phyloP scores from a whole-genome alignment of 2,113 vertebrate species.

The Pimephales promelas region DNA sequence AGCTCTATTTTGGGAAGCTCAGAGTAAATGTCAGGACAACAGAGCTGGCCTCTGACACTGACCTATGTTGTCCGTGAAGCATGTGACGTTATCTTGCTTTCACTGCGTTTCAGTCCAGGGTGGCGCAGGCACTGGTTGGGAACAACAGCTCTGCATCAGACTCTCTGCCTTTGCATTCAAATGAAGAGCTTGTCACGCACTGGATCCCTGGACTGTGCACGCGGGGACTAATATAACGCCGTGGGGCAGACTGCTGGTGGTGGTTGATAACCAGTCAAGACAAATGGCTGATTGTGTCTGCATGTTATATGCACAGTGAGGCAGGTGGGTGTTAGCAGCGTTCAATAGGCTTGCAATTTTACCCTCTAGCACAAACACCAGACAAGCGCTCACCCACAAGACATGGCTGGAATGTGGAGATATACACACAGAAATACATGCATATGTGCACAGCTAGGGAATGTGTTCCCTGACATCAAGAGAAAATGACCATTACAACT shows the following conservation, averaged over 20 bases:
- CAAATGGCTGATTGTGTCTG: conserved; percentile 47
- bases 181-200: conserved; percentile 43
- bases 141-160: not conserved
- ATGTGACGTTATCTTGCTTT: conserved; percentile 28
- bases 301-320: conserved; percentile 38
- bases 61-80: conserved; percentile 1
- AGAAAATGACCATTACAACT: conserved; percentile 57
- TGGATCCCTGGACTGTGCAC: conserved; percentile 3
- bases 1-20: conserved; percentile 28
- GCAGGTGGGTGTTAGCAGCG: conserved; percentile 30
- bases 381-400: conserved; percentile 6
- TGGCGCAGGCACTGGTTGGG: conserved; percentile 1
- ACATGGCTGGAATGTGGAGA: conserved; percentile 7
- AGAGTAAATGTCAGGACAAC: conserved; percentile 10
- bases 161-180: conserved; percentile 21
- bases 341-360: conserved; percentile 43
- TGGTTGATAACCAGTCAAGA: conserved; percentile 55
- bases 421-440: conserved; percentile 22
- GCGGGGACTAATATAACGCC: conserved; percentile 41
- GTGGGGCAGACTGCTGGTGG: conserved; percentile 50
- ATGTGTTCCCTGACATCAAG: conserved; percentile 50
- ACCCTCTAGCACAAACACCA: conserved; percentile 42
- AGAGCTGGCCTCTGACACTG: conserved; percentile 25
- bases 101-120: conserved; percentile 26
- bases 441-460: conserved; percentile 35